phyloP scores from a whole-genome alignment of 2,113 vertebrate genomes.

The Lophius piscatorius region DNA sequence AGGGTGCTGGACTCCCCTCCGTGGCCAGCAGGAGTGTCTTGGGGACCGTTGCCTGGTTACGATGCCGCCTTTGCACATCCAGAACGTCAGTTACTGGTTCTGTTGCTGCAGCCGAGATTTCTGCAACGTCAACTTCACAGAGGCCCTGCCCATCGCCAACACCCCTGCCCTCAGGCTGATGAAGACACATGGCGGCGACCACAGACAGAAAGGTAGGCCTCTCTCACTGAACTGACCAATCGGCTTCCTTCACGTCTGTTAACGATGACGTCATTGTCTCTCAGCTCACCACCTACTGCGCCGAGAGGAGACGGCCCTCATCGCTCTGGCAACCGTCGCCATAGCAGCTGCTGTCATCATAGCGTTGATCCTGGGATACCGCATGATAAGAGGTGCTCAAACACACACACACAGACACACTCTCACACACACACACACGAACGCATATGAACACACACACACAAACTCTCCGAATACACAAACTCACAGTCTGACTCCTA shows the following conservation, averaged over 20 bases:
- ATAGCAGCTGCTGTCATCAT: conserved; percentile 86
- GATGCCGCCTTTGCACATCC: conserved; percentile 81
- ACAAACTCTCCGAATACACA: too few species aligned
- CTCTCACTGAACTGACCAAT: not conserved
- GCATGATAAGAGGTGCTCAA: conserved; percentile 86
- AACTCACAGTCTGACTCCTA: too few species aligned
- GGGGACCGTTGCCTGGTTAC: conserved; percentile 88
- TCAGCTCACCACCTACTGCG: conserved; percentile 69
- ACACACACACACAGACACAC: not conserved
- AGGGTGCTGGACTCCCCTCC: conserved; percentile 92
- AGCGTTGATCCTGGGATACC: conserved; percentile 89
- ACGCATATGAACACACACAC: not conserved
- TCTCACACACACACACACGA: conserved; percentile 15
- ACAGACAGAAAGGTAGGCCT: conserved; percentile 34
- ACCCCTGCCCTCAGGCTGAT: conserved; percentile 23
- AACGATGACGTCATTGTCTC: conserved; percentile 1
- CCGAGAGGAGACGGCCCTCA: conserved; percentile 85
- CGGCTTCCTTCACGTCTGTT: not conserved
- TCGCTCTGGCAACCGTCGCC: conserved; percentile 87
- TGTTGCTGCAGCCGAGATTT: conserved; percentile 93
- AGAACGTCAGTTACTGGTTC: conserved; percentile 89
- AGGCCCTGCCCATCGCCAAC: conserved; percentile 53
- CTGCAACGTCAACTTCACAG: conserved; percentile 93
- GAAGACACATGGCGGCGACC: not conserved
- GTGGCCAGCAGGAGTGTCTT: conserved; percentile 86